A percentile compares a stretch with the other conserved stretches of the same genome.
Conservation (phyloP, 2,888 invertebrate genomes). For the Vesta saturnalis region DNA sequence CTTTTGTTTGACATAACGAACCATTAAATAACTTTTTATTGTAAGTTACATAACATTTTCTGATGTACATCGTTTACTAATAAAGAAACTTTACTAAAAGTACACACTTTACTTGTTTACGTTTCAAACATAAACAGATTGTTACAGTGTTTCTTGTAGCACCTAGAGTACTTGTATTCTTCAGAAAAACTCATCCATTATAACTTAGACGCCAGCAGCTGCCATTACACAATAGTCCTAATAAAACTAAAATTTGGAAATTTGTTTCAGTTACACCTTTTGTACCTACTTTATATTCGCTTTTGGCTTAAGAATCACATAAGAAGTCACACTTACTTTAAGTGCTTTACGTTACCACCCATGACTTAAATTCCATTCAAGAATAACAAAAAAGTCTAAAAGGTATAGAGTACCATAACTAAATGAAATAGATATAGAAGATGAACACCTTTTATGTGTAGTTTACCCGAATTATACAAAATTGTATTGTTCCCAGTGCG, state of each 20-base stretch:
- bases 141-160: constrained; percentile 18
- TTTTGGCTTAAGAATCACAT: neutral
- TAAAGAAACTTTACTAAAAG: neutral
- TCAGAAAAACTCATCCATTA: constrained; percentile 30
- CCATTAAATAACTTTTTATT: constrained; percentile 18
- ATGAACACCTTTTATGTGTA: constrained; percentile 43
- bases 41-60: neutral
- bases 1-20: constrained; percentile 27
- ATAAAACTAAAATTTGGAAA: constrained; percentile 57
- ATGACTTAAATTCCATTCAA: constrained; percentile 49
- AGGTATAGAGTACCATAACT: constrained; percentile 54
- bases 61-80: too few species aligned
- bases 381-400: constrained; percentile 44
- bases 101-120: constrained; percentile 6
- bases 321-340: constrained; percentile 37
- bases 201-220: constrained; percentile 43
- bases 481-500: constrained; percentile 49
- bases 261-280: constrained; percentile 54
- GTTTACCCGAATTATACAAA: constrained; percentile 40
- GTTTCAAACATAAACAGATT: constrained; percentile 25
- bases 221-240: constrained; percentile 48
- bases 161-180: constrained; percentile 15
- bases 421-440: constrained; percentile 45
- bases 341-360: constrained; percentile 31
- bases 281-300: neutral